phyloP scores from a whole-genome alignment of 2,113 vertebrate genomes.

The Sterrhoptilus dennistouni region DNA sequence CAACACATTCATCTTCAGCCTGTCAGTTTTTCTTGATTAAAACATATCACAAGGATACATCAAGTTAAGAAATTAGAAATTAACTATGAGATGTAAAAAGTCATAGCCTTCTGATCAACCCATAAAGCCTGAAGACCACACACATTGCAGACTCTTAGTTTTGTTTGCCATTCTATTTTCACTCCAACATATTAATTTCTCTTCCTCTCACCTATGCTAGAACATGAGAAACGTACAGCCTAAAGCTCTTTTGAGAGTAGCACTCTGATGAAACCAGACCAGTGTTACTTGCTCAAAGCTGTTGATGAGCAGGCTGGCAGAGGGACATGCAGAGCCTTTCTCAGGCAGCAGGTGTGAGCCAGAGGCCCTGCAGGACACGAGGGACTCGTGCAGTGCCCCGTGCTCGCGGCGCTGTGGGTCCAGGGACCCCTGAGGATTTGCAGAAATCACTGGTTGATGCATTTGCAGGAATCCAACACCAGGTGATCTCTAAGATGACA shows the following conservation, averaged over 20 bases:
- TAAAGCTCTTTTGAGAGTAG: not conserved
- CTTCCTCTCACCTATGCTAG: not conserved
- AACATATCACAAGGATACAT: not conserved
- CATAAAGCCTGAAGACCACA: not conserved
- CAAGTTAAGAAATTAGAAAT: not conserved
- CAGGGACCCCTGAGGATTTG: fast-evolving
- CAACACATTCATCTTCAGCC: not conserved
- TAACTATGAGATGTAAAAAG: not conserved
- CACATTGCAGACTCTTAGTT: not conserved
- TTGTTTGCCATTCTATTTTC: not conserved
- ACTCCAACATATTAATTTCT: not conserved
- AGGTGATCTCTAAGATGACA: not conserved
- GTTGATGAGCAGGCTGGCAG: not conserved
- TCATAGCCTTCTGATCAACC: not conserved
- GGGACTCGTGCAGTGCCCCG: not conserved
- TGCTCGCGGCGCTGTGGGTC: fast-evolving
- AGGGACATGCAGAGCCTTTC: not conserved
- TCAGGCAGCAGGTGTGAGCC: not conserved
- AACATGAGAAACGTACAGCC: not conserved
- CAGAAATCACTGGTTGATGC: not conserved
- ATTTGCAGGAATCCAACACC: not conserved
- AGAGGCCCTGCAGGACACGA: not conserved
- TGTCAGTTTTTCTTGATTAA: not conserved
- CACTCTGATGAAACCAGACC: not conserved
- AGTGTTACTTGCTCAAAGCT: not conserved